Base-by-base conservation (phyloP, 2,888 invertebrate species). In the Dasysyrphus albostriatus region DNA sequence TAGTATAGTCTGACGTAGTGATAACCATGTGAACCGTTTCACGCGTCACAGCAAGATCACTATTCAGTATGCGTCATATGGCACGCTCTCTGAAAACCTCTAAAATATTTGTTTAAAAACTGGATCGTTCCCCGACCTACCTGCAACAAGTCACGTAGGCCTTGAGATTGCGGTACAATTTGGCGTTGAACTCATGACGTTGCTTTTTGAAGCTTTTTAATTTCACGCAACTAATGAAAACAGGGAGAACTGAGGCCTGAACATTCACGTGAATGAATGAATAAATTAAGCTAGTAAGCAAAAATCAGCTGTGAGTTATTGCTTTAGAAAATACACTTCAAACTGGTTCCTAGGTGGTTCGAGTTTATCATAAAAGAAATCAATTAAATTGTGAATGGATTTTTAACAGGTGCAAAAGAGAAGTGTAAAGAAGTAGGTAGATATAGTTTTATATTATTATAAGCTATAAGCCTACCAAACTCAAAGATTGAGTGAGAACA, bases 321-420 rank as follows among this genome's bases (percentile, higher is more conserved):
- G 16, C 9, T 16, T 19, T 49, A 5, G 19, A 49, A 49, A 49
- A 49, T 24, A 24, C 3, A 24, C 9, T 47, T 47, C 9, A 1
- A 47, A 47, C 47, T 47, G 47, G 49, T 49, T 49, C 16, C 19
- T 10, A n/a, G 10, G 10, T 47, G 19, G 19, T 49, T 49, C 10
- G 49, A 19, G 9, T 3, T 19, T 49, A 49, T 49, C 19, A 49
- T 19, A 24, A 19, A 19, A 49, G 3, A 49, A 49, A 19, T 49
- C 49, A 49, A 49, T 49, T 49, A 49, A 49, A 49, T 19, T 49
- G 49, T 19, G 49, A 49, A 49, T 19, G 49, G 49, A 49, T 49
- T 49, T 49, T 49, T 3, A 49, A 49, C 49, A 49, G 49, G 49
- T 49, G 49, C 49, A 49, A 49, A 49, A 49, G 49, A 19, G 49